Percentiles rank a stretch among this genome's conserved stretches.
Conservation (phyloP, 1,140 invertebrate genomes). For the Notospermus geniculatus region DNA sequence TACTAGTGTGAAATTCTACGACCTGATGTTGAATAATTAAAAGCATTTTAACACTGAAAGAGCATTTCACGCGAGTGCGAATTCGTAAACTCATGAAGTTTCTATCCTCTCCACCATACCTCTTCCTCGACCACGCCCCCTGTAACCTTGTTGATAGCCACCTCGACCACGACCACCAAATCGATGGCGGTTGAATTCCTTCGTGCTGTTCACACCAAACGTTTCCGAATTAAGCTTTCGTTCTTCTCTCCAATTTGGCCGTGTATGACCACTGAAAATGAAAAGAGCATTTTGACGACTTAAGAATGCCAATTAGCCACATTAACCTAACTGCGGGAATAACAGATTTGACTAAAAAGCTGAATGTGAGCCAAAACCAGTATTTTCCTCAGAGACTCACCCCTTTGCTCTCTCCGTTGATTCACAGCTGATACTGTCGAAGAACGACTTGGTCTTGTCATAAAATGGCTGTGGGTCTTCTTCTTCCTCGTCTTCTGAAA, state of each 20-base stretch:
- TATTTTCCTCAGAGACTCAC: too few species aligned
- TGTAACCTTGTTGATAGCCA: constrained; percentile 36
- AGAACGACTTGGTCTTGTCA: constrained; percentile 97
- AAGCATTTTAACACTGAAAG: too few species aligned
- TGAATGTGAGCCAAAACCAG: too few species aligned
- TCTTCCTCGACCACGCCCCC: constrained; percentile 54
- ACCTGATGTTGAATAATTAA: too few species aligned
- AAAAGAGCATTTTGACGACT: constrained; percentile 10
- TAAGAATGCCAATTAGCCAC: too few species aligned
- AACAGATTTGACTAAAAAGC: neutral
- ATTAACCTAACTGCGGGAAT: neutral
- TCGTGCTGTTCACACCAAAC: constrained; percentile 81
- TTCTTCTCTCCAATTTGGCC: constrained; percentile 95
- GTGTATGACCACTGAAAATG: constrained; percentile 61
- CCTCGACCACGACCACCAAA: constrained; percentile 39
- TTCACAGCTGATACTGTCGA: constrained; percentile 98
- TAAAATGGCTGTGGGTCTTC: constrained; percentile 68
- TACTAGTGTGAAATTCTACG: too few species aligned
- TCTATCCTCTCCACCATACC: too few species aligned
- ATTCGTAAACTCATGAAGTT: too few species aligned
- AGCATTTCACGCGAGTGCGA: too few species aligned
- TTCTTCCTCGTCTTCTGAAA: constrained; percentile 56
- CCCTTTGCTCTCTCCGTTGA: constrained; percentile 87
- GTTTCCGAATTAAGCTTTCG: constrained; percentile 96
- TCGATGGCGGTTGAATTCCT: constrained; percentile 44